phyloP scores from a whole-genome alignment of 2,888 invertebrate genomes.

The Drosophila birchii region DNA sequence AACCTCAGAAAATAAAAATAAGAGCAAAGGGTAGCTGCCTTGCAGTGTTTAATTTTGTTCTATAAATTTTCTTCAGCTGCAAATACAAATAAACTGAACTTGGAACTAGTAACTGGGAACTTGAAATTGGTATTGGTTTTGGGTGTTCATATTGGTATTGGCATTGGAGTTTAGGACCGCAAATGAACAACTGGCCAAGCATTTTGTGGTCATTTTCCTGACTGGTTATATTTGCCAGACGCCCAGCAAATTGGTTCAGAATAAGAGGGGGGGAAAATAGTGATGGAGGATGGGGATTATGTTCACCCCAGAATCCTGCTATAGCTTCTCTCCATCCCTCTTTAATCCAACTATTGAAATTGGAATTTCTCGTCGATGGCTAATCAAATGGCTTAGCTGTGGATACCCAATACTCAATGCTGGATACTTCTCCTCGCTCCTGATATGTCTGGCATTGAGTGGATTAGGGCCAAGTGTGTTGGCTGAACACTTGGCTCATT shows the following conservation, averaged over 20 bases:
- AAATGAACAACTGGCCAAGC: constrained; percentile 66
- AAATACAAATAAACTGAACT: constrained; percentile 61
- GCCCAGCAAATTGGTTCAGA: constrained; percentile 65
- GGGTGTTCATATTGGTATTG: not conserved
- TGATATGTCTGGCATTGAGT: constrained; percentile 22
- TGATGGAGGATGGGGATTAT: not conserved
- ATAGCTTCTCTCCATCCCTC: not conserved
- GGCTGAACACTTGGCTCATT: constrained; percentile 63
- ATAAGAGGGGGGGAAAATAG: constrained; percentile 13
- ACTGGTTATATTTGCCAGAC: constrained; percentile 45
- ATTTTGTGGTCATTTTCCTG: constrained; percentile 57
- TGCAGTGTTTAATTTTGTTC: constrained; percentile 70
- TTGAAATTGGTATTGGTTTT: constrained; percentile 2
- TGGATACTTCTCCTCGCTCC: constrained; percentile 3
- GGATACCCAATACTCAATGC: constrained; percentile 21
- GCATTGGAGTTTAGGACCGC: constrained; percentile 19
- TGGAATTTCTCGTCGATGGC: constrained; percentile 46
- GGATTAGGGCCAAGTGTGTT: constrained; percentile 34
- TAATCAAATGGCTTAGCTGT: constrained; percentile 48
- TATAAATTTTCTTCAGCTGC: constrained; percentile 65
- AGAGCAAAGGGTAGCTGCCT: not conserved
- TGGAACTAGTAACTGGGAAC: constrained; percentile 14
- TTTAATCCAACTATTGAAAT: constrained; percentile 37
- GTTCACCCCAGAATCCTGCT: not conserved
- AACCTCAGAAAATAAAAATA: constrained; percentile 54